phyloP scores from a whole-genome alignment of 1,140 invertebrate species.

The Geopemphigus sp. region DNA sequence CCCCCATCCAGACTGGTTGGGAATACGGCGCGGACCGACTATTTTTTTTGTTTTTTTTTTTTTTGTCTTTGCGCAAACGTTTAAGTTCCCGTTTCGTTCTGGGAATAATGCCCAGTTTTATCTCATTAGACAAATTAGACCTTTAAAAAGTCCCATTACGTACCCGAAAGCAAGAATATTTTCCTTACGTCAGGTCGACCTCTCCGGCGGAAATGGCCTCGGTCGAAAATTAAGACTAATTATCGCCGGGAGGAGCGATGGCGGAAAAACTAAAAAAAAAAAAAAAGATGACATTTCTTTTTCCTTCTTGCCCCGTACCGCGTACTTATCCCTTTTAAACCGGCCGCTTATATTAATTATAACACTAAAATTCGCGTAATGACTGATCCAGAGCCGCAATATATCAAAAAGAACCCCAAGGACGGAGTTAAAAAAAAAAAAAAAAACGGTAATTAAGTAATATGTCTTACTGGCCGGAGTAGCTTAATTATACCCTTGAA shows the following conservation, averaged over 20 bases:
- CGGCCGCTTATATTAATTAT: slow-evolving; percentile 50
- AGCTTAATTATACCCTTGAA: slow-evolving; percentile 47
- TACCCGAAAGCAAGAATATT: slow-evolving; percentile 19
- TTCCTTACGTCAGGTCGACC: slow-evolving; percentile 36
- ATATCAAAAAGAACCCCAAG: slow-evolving; percentile 50
- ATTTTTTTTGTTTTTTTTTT: no score
- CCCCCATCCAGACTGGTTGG: no score
- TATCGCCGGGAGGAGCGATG: slow-evolving; percentile 43
- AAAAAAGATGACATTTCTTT: slow-evolving; percentile 40
- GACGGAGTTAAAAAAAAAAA: not conserved
- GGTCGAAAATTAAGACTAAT: slow-evolving; percentile 46
- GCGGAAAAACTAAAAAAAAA: slow-evolving; percentile 1
- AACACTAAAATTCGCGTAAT: slow-evolving; percentile 49
- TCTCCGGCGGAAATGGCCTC: slow-evolving; percentile 26
- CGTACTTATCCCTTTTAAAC: slow-evolving; percentile 37
- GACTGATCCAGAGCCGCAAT: slow-evolving; percentile 49
- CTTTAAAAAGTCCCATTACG: slow-evolving; percentile 48
- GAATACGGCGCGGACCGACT: no score
- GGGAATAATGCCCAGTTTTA: slow-evolving; percentile 48
- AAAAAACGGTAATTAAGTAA: slow-evolving; percentile 50
- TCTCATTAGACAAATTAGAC: slow-evolving; percentile 49
- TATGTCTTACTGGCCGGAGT: slow-evolving; percentile 46
- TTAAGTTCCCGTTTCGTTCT: slow-evolving; percentile 15
- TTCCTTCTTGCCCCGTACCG: not conserved
- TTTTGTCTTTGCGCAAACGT: not conserved